These are phyloP conservation scores for Marcusenius ussheri DNA, from an alignment of 2,113 vertebrate species.

Conservation along the genomic window DNA sequence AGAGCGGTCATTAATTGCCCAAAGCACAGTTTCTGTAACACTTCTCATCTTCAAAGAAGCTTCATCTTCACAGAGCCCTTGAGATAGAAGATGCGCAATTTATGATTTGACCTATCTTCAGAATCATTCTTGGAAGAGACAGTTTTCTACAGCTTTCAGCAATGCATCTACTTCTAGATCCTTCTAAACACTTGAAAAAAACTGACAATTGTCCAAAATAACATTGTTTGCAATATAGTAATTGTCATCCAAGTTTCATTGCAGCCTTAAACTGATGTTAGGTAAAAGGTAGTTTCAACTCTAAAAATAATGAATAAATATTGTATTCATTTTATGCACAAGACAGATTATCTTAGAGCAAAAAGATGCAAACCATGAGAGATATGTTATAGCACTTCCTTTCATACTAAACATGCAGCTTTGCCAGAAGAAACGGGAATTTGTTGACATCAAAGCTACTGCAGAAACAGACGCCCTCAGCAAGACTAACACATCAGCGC, in stretches of 20 bases:
- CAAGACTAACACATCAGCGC: conserved; percentile 48
- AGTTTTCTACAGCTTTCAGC: not conserved
- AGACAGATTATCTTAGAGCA: not conserved
- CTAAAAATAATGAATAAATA: not conserved
- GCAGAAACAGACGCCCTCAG: conserved; percentile 28
- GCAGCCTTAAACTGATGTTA: not conserved
- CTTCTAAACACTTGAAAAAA: not conserved
- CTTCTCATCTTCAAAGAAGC: conserved; percentile 5
- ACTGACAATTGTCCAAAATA: not conserved
- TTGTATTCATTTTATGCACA: not conserved
- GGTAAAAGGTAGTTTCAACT: not conserved
- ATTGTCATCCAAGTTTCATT: not conserved
- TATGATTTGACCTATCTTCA: not conserved
- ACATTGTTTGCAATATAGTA: not conserved
- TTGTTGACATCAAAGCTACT: conserved; percentile 20
- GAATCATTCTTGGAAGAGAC: not conserved
- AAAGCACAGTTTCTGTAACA: not conserved
- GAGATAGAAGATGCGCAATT: not conserved
- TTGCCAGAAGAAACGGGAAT: conserved; percentile 21
- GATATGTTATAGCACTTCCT: not conserved
- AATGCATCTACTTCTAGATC: not conserved
- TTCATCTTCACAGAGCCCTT: not conserved
- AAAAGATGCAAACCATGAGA: not conserved
- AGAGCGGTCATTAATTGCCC: not conserved
- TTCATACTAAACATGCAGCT: conserved; percentile 5